Evolutionary conservation across 2,888 invertebrate species (phyloP), one percentile per base, ranked within the genome.

Genomic region (Chrysodeixis includens): DNA sequence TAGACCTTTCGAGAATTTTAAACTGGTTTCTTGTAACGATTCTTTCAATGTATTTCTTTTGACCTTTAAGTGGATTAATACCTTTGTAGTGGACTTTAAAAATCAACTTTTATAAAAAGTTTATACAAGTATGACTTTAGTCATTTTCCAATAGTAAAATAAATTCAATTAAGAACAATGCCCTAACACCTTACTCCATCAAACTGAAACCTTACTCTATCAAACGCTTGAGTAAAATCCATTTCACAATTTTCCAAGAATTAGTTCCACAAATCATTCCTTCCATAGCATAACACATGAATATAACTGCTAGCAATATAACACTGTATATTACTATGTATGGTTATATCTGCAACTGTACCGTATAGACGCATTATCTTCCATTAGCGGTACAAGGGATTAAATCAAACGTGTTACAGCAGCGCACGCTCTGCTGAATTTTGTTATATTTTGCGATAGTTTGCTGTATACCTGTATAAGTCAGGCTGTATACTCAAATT

Each of bases 331-430:
- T 12, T 7, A 14, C 4, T 52, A 44, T 18, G 51, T n/a, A 54
- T 35, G 60, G 57, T 62, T 65, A 30, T 68, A 40, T 54, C 20
- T 51, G 22, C 55, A 61, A 56, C 67, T 51, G 74, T 68, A 68
- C 20, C 20, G 18, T 75, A 76, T 76, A 64, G 55, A 74, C 79
- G 79, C 88, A 89, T 92, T 90, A 92, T 88, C 90, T 90, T 90
- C 93, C 93, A 93, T 93, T 93, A 93, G 90, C 83, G 86, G 78
- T 82, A 91, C 91, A 90, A 68, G 81, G 92, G 93, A 93, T 93
- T 93, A 92, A 88, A 86, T 83, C 82, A 83, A 77, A 82, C 81
- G 77, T 72, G 80, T 72, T 81, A 81, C 83, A 78, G 69, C 30
- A 62, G 74, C 69, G 32, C 67, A 68, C 71, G 71, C 52, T 69